These are phyloP conservation scores for Callosobruchus maculatus DNA, from an alignment of 2,888 invertebrate species.

Conservation along the genomic window DNA sequence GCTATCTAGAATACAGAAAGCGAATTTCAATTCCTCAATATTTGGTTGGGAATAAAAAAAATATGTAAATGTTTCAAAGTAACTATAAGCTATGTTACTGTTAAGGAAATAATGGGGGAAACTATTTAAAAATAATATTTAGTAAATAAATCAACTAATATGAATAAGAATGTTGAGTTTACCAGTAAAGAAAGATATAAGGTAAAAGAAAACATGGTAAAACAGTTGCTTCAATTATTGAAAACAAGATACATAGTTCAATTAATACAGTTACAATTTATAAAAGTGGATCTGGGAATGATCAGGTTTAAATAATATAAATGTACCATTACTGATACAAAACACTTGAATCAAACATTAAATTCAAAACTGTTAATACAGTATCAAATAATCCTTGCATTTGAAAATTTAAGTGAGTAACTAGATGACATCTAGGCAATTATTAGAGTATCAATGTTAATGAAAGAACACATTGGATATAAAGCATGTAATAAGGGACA, in stretches of 20 bases:
- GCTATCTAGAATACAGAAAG: no score
- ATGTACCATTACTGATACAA: neutral
- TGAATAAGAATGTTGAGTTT: neutral
- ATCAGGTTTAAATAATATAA: no score
- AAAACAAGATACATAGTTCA: slow-evolving; percentile 1
- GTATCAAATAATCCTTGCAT: no score
- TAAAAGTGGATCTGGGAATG: no score
- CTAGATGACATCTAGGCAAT: neutral
- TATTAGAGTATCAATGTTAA: neutral
- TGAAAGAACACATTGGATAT: neutral
- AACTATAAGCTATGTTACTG: no score
- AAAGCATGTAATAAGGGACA: neutral
- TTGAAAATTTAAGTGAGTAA: slow-evolving; percentile 8
- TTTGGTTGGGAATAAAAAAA: no score
- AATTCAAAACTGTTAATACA: neutral
- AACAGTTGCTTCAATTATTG: slow-evolving; percentile 29
- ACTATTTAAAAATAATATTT: neutral
- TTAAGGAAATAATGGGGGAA: no score
- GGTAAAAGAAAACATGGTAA: slow-evolving; percentile 16
- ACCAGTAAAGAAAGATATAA: slow-evolving; percentile 6
- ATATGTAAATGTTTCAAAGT: no score
- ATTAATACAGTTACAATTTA: no score
- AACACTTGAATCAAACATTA: slow-evolving; percentile 30
- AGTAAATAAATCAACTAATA: neutral
- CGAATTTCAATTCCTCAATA: no score